phyloP scores from a whole-genome alignment of 2,113 vertebrate species.

The Odontophorus gujanensis region DNA sequence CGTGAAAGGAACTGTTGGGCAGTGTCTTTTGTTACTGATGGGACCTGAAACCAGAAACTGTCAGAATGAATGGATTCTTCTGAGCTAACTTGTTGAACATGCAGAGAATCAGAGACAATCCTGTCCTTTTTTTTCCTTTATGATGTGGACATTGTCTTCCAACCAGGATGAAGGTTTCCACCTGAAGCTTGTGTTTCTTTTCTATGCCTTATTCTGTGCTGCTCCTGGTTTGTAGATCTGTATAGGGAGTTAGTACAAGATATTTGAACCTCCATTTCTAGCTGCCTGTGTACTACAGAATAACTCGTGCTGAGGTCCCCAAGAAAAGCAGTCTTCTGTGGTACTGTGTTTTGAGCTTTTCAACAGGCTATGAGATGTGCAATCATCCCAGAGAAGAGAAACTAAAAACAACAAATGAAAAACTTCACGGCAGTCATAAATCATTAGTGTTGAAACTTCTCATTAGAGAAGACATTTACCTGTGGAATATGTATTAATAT shows the following conservation, averaged over 20 bases:
- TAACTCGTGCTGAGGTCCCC: not conserved
- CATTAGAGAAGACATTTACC: not conserved
- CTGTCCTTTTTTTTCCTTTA: not conserved
- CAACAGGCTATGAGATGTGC: not conserved
- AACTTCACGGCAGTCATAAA: not conserved
- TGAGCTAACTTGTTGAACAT: not conserved
- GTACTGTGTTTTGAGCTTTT: not conserved
- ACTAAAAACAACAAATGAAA: not conserved
- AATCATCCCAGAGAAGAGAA: not conserved
- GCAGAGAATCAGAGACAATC: not conserved
- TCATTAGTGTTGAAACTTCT: not conserved
- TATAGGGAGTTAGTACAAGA: not conserved
- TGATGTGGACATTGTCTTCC: not conserved
- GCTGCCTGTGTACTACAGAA: not conserved
- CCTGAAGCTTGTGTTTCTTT: not conserved
- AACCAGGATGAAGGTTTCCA: not conserved
- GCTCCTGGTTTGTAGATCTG: not conserved
- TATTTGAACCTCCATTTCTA: not conserved
- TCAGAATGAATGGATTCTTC: not conserved
- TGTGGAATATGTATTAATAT: not conserved
- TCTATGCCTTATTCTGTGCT: not conserved
- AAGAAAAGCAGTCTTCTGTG: not conserved
- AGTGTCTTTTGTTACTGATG: not conserved
- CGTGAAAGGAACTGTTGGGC: not conserved
- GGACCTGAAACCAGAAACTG: not conserved